Base-by-base conservation (phyloP, 2,888 invertebrate species). In the Caenorhabditis sp. region DNA sequence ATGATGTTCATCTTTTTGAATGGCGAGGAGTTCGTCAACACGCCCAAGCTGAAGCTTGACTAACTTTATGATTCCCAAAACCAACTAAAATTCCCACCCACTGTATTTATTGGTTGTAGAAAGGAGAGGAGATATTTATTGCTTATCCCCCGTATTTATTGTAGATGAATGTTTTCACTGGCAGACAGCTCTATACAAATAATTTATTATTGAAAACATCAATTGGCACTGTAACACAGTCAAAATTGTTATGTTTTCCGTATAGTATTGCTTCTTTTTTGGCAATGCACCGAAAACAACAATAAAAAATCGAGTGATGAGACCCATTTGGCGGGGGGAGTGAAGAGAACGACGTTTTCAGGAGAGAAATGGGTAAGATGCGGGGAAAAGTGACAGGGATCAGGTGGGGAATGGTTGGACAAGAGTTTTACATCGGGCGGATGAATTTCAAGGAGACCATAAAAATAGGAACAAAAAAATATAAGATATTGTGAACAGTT, bases 11-110 rank as follows among this genome's bases (percentile, higher is more conserved):
- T 96, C 82, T 95, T 97, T 89, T 94, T 95, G 90, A 96, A 96
- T 93, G 98, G 98, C 86, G 94, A 95, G 56, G 97, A 98, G 93
- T 98, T 97, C 93, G 98, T 98, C 64, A 97, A 98, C 93, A 95
- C 95, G 94, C 98, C 98, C 12, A 93, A 93, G 86, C 92, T 94
- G 47, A 92, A 92, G 75, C 49, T 73, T 12, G 91, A 92, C 49
- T 91, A 72, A 49, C n/a, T 44, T 35, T 22, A 41, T 51, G 8
- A 31, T 66, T 19, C n/a, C 12, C 3, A 73, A 35, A 14, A 6
- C 22, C 10, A 31, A 7, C 24, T 10, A 28, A 59, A 61, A 12
- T 61, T 44, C 14, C 3, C n/a, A n/a, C 31, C 31, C 35, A 22
- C 12, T 68, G 61, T 79, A 70, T 70, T 72, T 70, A 61, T 59